These are phyloP conservation scores for Turdus rufiventris DNA, from an alignment of 2,113 vertebrate species.

Conservation along the genomic window DNA sequence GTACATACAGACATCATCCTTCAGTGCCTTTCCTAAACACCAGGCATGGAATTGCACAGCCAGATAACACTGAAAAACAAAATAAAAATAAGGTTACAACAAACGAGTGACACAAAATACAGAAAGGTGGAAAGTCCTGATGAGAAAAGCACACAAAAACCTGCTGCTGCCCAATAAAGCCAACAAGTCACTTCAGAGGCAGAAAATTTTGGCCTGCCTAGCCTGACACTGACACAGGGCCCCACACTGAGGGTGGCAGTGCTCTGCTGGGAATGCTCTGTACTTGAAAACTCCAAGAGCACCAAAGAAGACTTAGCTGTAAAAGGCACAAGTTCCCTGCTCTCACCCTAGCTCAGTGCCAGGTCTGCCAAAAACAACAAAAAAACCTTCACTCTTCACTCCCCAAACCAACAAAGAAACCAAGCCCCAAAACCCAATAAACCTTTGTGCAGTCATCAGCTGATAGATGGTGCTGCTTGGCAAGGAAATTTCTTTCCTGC, in stretches of 20 bases:
- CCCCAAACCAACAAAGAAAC: not conserved
- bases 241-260: not conserved
- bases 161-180: not conserved
- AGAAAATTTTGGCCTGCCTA: not conserved
- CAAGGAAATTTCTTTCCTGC: not conserved
- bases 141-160: not conserved
- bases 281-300: not conserved
- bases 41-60: not conserved
- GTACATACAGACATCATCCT: not conserved
- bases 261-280: not conserved
- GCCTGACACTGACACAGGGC: not conserved
- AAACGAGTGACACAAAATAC: accelerated
- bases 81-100: not conserved
- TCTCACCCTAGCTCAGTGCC: not conserved
- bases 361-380: not conserved
- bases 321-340: accelerated
- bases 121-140: not conserved
- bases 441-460: not conserved
- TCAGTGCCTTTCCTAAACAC: not conserved
- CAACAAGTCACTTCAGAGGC: not conserved
- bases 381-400: not conserved
- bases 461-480: not conserved
- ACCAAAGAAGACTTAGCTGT: not conserved
- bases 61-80: not conserved
- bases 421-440: not conserved